Evolutionary conservation across 1,140 invertebrate genomes (phyloP), one percentile per base, ranked within the genome.

Genomic region (Diuraphis noxia): DNA sequence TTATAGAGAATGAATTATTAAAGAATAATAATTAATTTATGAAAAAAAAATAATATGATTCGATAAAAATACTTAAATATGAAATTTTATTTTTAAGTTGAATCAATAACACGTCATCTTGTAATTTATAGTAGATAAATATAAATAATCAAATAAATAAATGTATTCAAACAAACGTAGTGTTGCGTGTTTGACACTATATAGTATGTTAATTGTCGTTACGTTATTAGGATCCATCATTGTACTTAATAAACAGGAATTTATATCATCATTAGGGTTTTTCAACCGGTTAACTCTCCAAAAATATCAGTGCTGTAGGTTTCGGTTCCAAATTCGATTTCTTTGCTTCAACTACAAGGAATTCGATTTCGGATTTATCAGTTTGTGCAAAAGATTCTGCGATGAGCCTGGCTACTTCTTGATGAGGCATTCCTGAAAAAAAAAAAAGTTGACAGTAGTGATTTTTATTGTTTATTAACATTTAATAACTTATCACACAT

Each of bases 291-390:
- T 97, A 97, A 95, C 96, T 96, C 95, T 97, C 97, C 94, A 97
- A 94, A 94, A 97, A 97, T 94, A 97, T 97, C 84, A 97, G 94
- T 88, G 97, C 97, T 93, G 97, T 97, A 92, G 97, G 97, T 94
- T 97, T 97, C 92, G 97, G 97, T 94, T 98, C 97, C 93, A 97
- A 95, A 94, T 98, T 97, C 93, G 97, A 97, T 94, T 97, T 97
- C 94, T 98, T 98, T 92, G 97, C 96, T 94, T 98, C 97, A 84
- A 97, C 96, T 82, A 98, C 97, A 93, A 98, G 95, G 94, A 98
- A 98, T 95, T 98, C 97, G 93, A 98, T 97, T 94, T 98, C 97
- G 93, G 96, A 95, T 93, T 97, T 96, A 93, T 98, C 97, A 92
- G 96, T 95, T 93, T 97, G 95, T 79, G 97, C 97, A 94, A 97